Base-by-base conservation (phyloP, 2,888 invertebrate genomes). In the Oscheius sp. region DNA sequence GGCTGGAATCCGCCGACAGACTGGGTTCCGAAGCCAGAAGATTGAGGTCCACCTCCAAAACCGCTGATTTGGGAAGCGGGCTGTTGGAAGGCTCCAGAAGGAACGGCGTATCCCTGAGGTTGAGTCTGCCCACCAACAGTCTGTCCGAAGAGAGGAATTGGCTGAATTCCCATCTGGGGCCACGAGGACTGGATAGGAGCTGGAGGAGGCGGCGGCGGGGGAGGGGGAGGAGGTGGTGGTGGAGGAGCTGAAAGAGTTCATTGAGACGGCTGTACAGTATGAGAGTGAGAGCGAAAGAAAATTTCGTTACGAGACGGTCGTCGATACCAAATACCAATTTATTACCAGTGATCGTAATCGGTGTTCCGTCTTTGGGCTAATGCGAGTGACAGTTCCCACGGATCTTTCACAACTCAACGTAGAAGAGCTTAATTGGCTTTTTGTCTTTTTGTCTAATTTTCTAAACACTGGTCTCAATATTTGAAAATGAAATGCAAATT, bases 181-280 rank as follows among this genome's bases (percentile, higher is more conserved):
- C n/a, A 53, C 2, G 42, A 42, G 42, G 42, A 3, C 42, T 42
- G 42, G 9, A n/a, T 10, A 1, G 51, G 33, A 55, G 37, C 55
- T 21, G 35, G 37, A 35, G 42, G 11, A 35, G 68, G 42, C 32
- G 68, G 35, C 1, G 55, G 55, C 10, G 68, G 68, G 13, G 55
- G 68, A 35, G 68, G 68, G 10, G 68, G 68, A n/a, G 68, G 68
- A 21, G 68, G 68, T 29, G 68, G 68, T 5, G 65, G 65, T 55
- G 48, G n/a, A 21, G 21, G 21, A 21, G 63, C 63, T 63, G 21
- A 48, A 63, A 42, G 2, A 47, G 7, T 48, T 10, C 21, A 33
- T 3, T 33, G 10, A 58, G 29, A 4, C 29, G 50, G 50, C 9
- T 50, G 50, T 9, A 50, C 9, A 11, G 50, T 50, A 11, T 50